Conservation (phyloP, 1,140 invertebrate genomes). For the Atopsyche davidsoni region DNA sequence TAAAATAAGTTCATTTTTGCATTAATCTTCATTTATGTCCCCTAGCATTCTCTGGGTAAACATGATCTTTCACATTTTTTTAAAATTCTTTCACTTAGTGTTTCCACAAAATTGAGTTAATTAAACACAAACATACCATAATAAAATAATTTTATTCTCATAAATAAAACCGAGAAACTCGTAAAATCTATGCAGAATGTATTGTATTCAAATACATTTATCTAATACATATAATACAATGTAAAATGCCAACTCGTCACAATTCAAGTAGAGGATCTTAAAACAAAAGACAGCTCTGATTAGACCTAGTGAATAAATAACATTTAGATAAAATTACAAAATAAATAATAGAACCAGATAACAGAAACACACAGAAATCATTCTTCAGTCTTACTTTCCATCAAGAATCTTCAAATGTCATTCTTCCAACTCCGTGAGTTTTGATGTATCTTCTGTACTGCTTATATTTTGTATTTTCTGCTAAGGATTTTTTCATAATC, state of each 20-base stretch:
- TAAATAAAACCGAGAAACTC: no score
- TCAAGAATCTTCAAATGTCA: constrained; percentile 75
- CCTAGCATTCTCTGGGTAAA: no score
- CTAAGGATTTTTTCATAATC: constrained; percentile 71
- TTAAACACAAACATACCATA: background rate
- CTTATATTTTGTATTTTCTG: constrained; percentile 72
- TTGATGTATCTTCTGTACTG: constrained; percentile 75
- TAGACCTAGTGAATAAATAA: constrained; percentile 6
- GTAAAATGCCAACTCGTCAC: no score
- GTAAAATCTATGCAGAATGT: no score
- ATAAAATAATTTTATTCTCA: background rate
- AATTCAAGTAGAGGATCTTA: no score
- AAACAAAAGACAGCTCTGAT: no score
- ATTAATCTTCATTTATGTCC: no score
- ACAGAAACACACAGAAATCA: constrained; percentile 2
- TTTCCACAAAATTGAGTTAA: constrained; percentile 1
- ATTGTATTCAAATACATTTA: no score
- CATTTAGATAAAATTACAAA: constrained; percentile 12
- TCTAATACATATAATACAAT: no score
- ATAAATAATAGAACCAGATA: constrained; percentile 1
- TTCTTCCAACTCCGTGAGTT: constrained; percentile 68
- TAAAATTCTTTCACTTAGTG: no score
- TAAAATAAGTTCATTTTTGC: no score
- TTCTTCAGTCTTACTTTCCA: constrained; percentile 8
- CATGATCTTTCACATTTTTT: no score